These are phyloP conservation scores for Metellina segmentata DNA, from an alignment of 2,888 invertebrate genomes.

Conservation along the genomic window DNA sequence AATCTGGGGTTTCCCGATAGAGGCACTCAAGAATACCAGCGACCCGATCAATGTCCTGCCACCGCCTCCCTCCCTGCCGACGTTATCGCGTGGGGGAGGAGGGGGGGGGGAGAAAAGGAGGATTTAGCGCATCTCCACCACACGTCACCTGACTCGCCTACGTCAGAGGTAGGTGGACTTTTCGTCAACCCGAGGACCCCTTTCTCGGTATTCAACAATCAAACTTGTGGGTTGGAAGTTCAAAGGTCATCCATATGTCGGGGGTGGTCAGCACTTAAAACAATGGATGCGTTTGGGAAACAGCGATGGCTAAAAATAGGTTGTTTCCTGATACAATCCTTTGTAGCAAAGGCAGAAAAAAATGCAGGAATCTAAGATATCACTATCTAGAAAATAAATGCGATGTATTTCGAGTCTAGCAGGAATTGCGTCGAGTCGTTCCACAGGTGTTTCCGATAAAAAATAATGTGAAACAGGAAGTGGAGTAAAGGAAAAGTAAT, in stretches of 20 bases:
- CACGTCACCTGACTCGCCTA: slow-evolving; percentile 67
- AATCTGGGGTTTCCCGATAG: slow-evolving; percentile 34
- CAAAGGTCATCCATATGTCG: slow-evolving; percentile 56
- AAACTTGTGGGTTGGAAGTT: slow-evolving; percentile 46
- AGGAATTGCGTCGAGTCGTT: too few species aligned
- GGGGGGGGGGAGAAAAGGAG: slow-evolving; percentile 3
- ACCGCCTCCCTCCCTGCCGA: slow-evolving; percentile 34
- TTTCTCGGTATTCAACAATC: not conserved
- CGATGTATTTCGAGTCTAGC: too few species aligned
- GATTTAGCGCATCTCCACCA: slow-evolving; percentile 71
- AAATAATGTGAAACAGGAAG: too few species aligned
- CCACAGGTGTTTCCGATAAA: too few species aligned
- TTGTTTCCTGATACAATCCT: too few species aligned
- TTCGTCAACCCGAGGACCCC: slow-evolving; percentile 24
- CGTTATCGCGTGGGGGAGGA: slow-evolving; percentile 68
- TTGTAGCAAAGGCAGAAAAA: too few species aligned
- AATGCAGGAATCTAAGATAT: too few species aligned
- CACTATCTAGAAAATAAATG: too few species aligned
- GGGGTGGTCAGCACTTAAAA: slow-evolving; percentile 13
- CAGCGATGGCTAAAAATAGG: not conserved
- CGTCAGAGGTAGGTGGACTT: slow-evolving; percentile 73
- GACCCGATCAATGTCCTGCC: slow-evolving; percentile 73
- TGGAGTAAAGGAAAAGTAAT: too few species aligned
- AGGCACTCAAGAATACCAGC: slow-evolving; percentile 53
- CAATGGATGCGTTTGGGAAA: not conserved